Percentiles rank a stretch among this genome's conserved stretches.
These are phyloP conservation scores for Morpho deidamia DNA, from an alignment of 2,888 invertebrate species.

Conservation along the genomic window DNA sequence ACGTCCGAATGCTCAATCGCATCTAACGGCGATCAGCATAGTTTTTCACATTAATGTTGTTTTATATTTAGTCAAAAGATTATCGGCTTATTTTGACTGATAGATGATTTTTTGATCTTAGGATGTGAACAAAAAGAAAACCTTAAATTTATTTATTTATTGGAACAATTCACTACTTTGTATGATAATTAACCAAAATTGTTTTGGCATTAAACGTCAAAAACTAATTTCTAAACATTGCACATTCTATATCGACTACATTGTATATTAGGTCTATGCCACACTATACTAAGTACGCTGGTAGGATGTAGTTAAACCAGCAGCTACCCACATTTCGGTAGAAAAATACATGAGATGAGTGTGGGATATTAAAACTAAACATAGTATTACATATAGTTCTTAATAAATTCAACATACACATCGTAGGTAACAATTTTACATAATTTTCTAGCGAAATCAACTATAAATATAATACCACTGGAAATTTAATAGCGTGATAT, in stretches of 20 bases:
- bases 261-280: constrained; percentile 21
- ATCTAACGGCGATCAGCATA: too few relatives aligned
- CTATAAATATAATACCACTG: constrained; percentile 2
- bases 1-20: too few relatives aligned
- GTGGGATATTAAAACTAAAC: constrained; percentile 10
- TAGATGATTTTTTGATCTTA: not conserved
- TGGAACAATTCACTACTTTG: constrained; percentile 73
- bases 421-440: constrained; percentile 19
- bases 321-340: not conserved
- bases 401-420: constrained; percentile 9
- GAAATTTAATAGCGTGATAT: constrained; percentile 4
- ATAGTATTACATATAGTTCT: constrained; percentile 2
- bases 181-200: constrained; percentile 64
- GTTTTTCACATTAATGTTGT: too few relatives aligned
- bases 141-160: constrained; percentile 53
- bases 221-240: constrained; percentile 66
- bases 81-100: too few relatives aligned
- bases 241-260: constrained; percentile 54
- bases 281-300: constrained; percentile 3
- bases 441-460: constrained; percentile 3
- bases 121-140: constrained; percentile 26
- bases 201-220: constrained; percentile 64
- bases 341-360: constrained; percentile 1
- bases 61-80: too few relatives aligned
- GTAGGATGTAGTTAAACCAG: not conserved